These are phyloP conservation scores for Fregetta grallaria DNA, from an alignment of 2,113 vertebrate genomes.

Conservation along the genomic window DNA sequence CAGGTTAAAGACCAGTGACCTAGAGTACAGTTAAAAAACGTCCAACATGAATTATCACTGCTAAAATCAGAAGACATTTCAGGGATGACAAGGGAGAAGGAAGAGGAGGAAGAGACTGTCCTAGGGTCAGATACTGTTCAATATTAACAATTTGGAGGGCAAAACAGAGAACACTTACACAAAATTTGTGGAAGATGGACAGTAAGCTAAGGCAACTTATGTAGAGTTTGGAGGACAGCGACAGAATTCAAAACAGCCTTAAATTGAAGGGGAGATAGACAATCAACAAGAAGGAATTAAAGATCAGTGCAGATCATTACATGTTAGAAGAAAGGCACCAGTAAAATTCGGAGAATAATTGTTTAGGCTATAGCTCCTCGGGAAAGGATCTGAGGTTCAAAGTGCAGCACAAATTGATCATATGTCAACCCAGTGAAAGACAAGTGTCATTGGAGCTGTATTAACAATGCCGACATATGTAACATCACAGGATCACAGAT, in stretches of 20 bases:
- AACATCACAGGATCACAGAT: neutral
- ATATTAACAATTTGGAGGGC: neutral
- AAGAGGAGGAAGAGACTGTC: neutral
- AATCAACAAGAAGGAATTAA: neutral
- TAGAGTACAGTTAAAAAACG: neutral
- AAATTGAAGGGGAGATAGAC: neutral
- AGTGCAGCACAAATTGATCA: neutral
- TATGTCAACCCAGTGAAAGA: neutral
- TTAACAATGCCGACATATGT: fast-evolving
- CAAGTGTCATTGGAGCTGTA: neutral
- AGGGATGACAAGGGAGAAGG: neutral
- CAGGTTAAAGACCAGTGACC: neutral
- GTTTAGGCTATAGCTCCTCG: neutral
- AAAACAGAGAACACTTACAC: neutral
- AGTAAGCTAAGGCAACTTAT: neutral
- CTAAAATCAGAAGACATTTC: neutral
- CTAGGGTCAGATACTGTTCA: neutral
- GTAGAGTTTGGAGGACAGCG: neutral
- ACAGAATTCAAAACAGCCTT: neutral
- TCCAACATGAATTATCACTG: neutral
- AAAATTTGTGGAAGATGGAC: neutral
- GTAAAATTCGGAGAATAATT: neutral
- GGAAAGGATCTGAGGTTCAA: neutral
- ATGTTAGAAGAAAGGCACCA: neutral
- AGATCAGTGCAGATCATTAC: neutral